These are phyloP conservation scores for Salvator merianae DNA, from an alignment of 2,113 vertebrate genomes.

Conservation along the genomic window DNA sequence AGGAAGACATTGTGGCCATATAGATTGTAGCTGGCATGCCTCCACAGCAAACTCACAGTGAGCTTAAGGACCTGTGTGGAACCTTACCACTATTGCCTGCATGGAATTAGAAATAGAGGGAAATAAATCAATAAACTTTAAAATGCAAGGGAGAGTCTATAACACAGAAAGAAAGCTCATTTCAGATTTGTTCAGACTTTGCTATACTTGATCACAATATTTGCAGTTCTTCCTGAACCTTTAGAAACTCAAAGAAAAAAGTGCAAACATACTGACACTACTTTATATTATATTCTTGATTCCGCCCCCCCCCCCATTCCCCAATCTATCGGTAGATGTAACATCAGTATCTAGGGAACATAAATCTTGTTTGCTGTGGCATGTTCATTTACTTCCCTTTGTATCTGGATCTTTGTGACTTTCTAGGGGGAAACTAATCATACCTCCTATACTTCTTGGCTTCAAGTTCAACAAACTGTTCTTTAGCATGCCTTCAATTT, in stretches of 20 bases:
- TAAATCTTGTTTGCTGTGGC: not conserved
- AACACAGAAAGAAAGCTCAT: not conserved
- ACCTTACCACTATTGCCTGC: not conserved
- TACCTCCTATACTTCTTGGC: not conserved
- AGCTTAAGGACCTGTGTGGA: too few species aligned
- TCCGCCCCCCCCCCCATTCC: too few species aligned
- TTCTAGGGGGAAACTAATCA: slow-evolving; percentile 9
- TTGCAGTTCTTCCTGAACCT: not conserved
- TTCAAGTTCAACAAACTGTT: slow-evolving; percentile 7
- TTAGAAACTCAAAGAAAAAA: not conserved
- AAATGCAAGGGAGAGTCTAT: not conserved
- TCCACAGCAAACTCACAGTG: too few species aligned
- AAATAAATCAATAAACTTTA: not conserved
- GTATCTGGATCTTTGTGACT: slow-evolving; percentile 14
- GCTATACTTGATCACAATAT: not conserved
- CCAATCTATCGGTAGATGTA: slow-evolving; percentile 8
- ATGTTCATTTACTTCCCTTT: slow-evolving; percentile 10
- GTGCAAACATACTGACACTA: not conserved
- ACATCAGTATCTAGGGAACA: slow-evolving; percentile 5
- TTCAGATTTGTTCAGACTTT: not conserved
- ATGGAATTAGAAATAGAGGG: not conserved
- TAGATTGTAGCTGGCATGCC: too few species aligned
- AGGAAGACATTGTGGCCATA: too few species aligned
- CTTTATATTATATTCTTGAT: not conserved
- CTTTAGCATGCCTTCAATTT: not conserved